phyloP scores from a whole-genome alignment of 2,113 vertebrate species.

The Lamprologus tigripictilis region DNA sequence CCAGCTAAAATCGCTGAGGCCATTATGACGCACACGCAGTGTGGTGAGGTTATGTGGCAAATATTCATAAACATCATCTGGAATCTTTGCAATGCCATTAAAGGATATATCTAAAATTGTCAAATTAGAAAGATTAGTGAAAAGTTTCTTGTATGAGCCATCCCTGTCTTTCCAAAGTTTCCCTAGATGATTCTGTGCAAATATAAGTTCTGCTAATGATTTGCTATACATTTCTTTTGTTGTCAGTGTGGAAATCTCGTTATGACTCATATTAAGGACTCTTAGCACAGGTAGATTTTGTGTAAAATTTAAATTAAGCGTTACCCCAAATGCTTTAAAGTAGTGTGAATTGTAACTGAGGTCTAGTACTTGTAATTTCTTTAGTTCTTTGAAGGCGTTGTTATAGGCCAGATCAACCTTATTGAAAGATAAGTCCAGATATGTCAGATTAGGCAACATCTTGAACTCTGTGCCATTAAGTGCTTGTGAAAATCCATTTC shows the following conservation, averaged over 20 bases:
- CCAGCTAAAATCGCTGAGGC: slow-evolving; percentile 46
- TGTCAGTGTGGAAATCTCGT: slow-evolving; percentile 72
- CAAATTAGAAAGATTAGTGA: slow-evolving; percentile 62
- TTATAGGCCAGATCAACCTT: slow-evolving; percentile 65
- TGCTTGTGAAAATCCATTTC: slow-evolving; percentile 66
- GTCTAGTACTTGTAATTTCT: slow-evolving; percentile 67
- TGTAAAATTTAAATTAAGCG: slow-evolving; percentile 67
- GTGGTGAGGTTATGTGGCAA: slow-evolving; percentile 54
- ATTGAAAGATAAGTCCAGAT: slow-evolving; percentile 67
- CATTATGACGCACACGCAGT: slow-evolving; percentile 44
- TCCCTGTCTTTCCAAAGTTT: slow-evolving; percentile 67
- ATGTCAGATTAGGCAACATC: slow-evolving; percentile 56
- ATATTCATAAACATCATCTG: slow-evolving; percentile 28
- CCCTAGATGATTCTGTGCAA: slow-evolving; percentile 66
- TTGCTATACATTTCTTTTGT: slow-evolving; percentile 60
- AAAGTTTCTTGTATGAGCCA: slow-evolving; percentile 48
- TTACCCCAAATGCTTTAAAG: slow-evolving; percentile 72
- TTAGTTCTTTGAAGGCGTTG: slow-evolving; percentile 58
- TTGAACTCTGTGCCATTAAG: slow-evolving; percentile 67
- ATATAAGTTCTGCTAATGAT: slow-evolving; percentile 71
- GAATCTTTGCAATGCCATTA: slow-evolving; percentile 60
- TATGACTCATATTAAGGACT: slow-evolving; percentile 68
- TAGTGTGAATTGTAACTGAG: slow-evolving; percentile 75
- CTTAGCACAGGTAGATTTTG: slow-evolving; percentile 60
- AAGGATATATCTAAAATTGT: slow-evolving; percentile 68